These are phyloP conservation scores for Mugil cephalus DNA, from an alignment of 2,113 vertebrate species.

Conservation along the genomic window DNA sequence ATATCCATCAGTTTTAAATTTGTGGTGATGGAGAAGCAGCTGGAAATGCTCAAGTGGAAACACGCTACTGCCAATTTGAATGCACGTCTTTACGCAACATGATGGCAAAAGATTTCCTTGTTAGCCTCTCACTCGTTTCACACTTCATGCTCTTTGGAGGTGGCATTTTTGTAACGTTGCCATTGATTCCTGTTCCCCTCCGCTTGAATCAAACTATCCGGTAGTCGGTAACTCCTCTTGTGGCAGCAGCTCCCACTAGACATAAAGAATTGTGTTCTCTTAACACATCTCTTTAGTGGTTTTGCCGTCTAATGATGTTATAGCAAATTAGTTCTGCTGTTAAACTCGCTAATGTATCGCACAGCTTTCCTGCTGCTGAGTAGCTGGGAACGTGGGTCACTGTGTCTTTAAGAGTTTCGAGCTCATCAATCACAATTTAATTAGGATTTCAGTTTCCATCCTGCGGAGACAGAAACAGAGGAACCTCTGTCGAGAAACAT, in stretches of 20 bases:
- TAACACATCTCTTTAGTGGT: conserved; percentile 12
- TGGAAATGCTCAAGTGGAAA: too few species aligned
- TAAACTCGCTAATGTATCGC: conserved; percentile 34
- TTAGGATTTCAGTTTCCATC: conserved; percentile 33
- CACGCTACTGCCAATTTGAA: too few species aligned
- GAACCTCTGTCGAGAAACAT: conserved; percentile 35
- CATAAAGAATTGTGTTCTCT: conserved; percentile 17
- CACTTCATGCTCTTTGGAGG: conserved; percentile 14
- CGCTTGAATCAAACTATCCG: conserved; percentile 36
- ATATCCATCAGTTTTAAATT: too few species aligned
- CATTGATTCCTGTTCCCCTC: conserved; percentile 67
- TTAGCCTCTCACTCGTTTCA: neutral
- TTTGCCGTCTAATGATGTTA: conserved; percentile 20
- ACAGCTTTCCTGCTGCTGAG: conserved; percentile 15
- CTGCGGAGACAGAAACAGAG: conserved; percentile 34
- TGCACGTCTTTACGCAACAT: too few species aligned
- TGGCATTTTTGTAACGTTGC: conserved; percentile 56
- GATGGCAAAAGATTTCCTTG: too few species aligned
- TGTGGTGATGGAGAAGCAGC: too few species aligned
- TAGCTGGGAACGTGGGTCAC: conserved; percentile 18
- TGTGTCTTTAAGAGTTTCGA: conserved; percentile 27
- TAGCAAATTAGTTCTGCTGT: conserved; percentile 35
- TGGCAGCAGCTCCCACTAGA: neutral
- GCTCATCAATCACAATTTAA: conserved; percentile 60
- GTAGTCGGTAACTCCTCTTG: neutral